Evolutionary conservation across 2,888 invertebrate species (phyloP), one percentile per base, ranked within the genome.

Genomic region (Cylloceria caligata): DNA sequence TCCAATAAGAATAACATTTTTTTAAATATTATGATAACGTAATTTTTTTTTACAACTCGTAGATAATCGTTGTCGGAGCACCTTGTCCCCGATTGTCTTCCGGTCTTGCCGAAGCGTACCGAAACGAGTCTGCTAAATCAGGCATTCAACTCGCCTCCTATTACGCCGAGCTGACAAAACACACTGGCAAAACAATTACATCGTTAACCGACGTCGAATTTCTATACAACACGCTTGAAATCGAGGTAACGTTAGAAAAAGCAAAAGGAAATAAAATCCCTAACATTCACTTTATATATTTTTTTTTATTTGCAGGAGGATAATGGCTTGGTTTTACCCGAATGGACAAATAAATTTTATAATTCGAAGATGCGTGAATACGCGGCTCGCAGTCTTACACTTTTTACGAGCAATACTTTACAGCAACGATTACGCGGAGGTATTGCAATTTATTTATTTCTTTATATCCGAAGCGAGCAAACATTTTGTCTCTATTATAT

Each of bases 391-490:
- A 96, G 96, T 88, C 94, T 97, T 84, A 94, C 95, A 3, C 89
- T 96, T 30, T 95, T 96, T 87, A 96, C 97, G 0, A 95, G 96
- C 89, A 96, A 96, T 83, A 94, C 94, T 76, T 94, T 95, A 3
- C 94, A 97, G 94, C 96, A 95, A 91, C 94, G 95, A 86, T 94
- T 97, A 36, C 94, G 95, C 90, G 96, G 96, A 87, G 98, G 97
- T 94, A 93, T 11, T 11, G 30, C 21, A 30, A 30, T 74, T 60
- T n/a, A n/a, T n/a, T n/a, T n/a, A n/a, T n/a, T n/a, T n/a, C n/a
- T 39, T 64, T 27, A 49, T 45, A 16, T 45, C 19, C 11, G 5
- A 0, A 21, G 11, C 24, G 2, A 9, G 11, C 24, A 3, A 42
- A 9, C 4, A 21, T 11, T 24, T 13, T 9, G 2, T 13, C 39